Evolutionary conservation across 2,888 invertebrate species (phyloP).

Genomic region (Chrysina gloriosa): DNA sequence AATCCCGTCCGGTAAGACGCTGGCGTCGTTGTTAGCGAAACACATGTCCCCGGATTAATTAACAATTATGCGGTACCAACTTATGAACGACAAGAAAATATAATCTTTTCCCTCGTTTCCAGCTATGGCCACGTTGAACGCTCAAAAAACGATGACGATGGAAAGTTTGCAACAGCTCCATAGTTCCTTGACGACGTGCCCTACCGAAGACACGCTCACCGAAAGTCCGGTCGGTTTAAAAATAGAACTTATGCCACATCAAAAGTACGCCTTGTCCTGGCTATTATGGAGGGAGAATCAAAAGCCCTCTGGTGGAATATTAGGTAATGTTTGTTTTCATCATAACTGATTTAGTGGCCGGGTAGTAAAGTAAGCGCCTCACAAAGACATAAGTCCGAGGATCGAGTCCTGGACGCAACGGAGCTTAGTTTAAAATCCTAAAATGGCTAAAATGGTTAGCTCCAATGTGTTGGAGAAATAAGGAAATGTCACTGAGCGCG

Average conservation of each 20-base stretch:
- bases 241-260: constrained; percentile 83
- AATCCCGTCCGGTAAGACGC: no score
- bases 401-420: no score
- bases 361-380: no score
- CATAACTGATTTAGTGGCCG: background rate
- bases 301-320: constrained; percentile 85
- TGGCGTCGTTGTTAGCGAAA: no score
- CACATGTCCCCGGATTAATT: no score
- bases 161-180: constrained; percentile 80
- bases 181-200: constrained; percentile 75
- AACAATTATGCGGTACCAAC: no score
- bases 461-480: no score
- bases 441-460: no score
- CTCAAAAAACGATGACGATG: constrained; percentile 76
- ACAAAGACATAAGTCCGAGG: no score
- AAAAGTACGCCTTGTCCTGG: constrained; percentile 89
- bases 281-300: constrained; percentile 90
- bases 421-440: no score
- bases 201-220: constrained; percentile 70
- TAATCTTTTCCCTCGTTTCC: constrained; percentile 45
- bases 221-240: constrained; percentile 73
- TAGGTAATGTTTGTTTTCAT: constrained; percentile 69
- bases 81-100: background rate
- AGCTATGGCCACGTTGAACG: constrained; percentile 77
- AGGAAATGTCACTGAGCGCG: no score